These are phyloP conservation scores for Vombatus ursinus DNA, from an alignment of 2,113 vertebrate species.

Conservation along the genomic window DNA sequence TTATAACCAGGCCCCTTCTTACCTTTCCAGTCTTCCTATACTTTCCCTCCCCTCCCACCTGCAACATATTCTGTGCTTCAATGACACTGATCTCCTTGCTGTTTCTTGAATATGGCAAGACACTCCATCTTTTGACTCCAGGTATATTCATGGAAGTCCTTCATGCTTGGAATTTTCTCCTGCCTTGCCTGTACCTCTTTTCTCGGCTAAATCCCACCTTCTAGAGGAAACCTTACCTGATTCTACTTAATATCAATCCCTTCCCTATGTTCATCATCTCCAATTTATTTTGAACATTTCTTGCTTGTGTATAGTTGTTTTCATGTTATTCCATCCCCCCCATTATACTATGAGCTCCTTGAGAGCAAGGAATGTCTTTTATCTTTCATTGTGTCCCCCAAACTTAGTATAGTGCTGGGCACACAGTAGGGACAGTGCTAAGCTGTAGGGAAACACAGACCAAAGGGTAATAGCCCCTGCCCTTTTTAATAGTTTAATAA, in stretches of 20 bases:
- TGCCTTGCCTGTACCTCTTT: neutral
- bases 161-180: neutral
- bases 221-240: neutral
- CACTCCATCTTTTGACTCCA: neutral
- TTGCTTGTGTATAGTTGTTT: neutral
- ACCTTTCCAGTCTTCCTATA: neutral
- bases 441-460: neutral
- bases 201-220: neutral
- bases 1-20: neutral
- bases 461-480: neutral
- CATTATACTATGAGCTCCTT: too few species aligned
- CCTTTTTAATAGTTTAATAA: neutral
- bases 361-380: neutral
- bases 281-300: neutral
- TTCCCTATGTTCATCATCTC: neutral
- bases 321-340: neutral
- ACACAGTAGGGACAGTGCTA: neutral
- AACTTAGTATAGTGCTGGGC: neutral
- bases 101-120: neutral
- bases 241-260: neutral
- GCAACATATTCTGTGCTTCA: neutral
- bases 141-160: neutral
- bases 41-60: neutral
- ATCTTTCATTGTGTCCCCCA: neutral
- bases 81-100: neutral